Evolutionary conservation across 2,113 vertebrate genomes (phyloP), one percentile per base, ranked within the genome.

Genomic region (Larimichthys crocea): DNA sequence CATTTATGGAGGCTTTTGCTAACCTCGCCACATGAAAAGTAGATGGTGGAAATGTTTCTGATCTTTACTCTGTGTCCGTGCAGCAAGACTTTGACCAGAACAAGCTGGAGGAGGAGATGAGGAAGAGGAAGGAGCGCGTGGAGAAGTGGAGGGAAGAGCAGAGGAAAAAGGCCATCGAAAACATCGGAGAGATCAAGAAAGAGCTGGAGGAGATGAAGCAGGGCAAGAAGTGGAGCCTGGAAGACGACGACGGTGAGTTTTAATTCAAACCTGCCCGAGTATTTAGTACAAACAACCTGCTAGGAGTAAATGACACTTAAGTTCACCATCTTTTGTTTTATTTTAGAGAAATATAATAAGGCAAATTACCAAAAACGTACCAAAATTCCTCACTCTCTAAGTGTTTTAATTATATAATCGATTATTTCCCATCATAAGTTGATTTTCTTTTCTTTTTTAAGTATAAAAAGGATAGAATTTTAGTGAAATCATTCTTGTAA

Each of bases 101-200:
- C 92, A 99, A 99, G 63, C 94, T 99, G 68, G 98, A 99, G 88
- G 98, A 99, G 86, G 98, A 99, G 95, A 99, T 99, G 98, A 97
- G 98, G 90, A 99, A 99, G 87, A 95, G 98, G 81, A 99, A 99
- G 94, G 98, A 99, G 88, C 95, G 98, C 10, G 98, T 99, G 85
- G 98, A 99, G 90, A 99, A 99, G 56, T 99, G 98, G 98, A 94
- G 98, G 57, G 98, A 99, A 92, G 98, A 99, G 20, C 98, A 99
- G 83, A 96, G 98, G 86, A 99, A 99, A 91, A 99, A 98, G 69
- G 98, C 97, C 17, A 98, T 99, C 83, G 98, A 98, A 91, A 99
- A 98, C 92, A 99, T 99, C 22, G 98, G 98, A 11, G 98, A 99
- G 85, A 91, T 99, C 78, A 99, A 99, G 92, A 99, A 96, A 82